A percentile compares a stretch with the other conserved stretches of the same genome.
Conservation (phyloP, 2,113 vertebrate species). For the Porphyrio hochstetteri region DNA sequence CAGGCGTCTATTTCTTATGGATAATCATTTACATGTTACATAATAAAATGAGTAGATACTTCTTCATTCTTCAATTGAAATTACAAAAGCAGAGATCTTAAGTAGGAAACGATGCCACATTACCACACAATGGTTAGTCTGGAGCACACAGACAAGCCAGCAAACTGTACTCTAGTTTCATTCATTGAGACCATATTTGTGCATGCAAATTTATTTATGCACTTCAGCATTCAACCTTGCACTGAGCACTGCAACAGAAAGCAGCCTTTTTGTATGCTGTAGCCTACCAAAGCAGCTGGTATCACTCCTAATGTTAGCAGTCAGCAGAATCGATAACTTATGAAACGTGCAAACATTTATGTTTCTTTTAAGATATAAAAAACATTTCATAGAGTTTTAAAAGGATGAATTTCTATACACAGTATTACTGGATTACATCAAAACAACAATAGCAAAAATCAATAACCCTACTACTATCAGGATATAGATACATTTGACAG, state of each 20-base stretch:
- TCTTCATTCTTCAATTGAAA: constrained; percentile 7
- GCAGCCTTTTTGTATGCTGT: not conserved
- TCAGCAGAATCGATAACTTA: not conserved
- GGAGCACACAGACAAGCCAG: not conserved
- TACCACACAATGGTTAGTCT: not conserved
- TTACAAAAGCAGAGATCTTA: not conserved
- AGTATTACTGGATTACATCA: not conserved
- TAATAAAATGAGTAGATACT: not conserved
- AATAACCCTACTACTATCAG: not conserved
- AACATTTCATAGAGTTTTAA: not conserved
- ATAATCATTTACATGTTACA: constrained; percentile 5
- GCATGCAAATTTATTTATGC: not conserved
- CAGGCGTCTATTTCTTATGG: not conserved
- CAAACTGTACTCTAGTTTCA: not conserved
- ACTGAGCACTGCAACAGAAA: not conserved
- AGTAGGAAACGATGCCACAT: not conserved
- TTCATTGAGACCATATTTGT: not conserved
- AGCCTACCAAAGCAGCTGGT: not conserved
- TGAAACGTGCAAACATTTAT: not conserved
- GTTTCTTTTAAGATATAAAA: not conserved
- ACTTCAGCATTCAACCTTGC: not conserved
- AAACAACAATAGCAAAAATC: not conserved
- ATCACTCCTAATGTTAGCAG: not conserved
- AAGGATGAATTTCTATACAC: not conserved
- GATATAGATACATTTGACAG: not conserved